Evolutionary conservation across 2,113 vertebrate genomes (phyloP).

Genomic region (Crotalus helleri): DNA sequence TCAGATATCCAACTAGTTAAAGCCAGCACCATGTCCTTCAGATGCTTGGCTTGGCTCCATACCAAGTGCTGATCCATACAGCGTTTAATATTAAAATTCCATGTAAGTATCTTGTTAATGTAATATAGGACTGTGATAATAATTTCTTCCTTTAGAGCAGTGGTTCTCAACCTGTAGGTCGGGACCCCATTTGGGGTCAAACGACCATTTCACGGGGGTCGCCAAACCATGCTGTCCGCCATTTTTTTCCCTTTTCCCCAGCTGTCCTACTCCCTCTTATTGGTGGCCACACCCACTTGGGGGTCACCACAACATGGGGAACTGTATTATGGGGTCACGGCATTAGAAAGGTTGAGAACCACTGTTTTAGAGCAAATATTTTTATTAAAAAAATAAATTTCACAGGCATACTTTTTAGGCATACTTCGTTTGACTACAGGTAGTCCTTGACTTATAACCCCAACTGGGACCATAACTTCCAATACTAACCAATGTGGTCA

Average conservation of each 20-base stretch:
- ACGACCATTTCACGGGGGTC: too few species aligned
- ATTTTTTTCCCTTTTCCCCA: too few species aligned
- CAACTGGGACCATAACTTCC: not conserved
- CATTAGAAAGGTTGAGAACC: too few species aligned
- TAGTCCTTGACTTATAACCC: not conserved
- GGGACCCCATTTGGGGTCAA: too few species aligned
- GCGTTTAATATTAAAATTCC: not conserved
- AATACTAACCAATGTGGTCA: not conserved
- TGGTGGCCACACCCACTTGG: too few species aligned
- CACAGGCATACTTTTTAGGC: not conserved
- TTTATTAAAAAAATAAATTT: not conserved
- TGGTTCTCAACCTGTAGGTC: too few species aligned
- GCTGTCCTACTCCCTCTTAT: too few species aligned
- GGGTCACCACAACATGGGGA: too few species aligned
- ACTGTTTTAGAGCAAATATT: not conserved
- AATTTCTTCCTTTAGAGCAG: not conserved
- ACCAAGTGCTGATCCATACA: not conserved
- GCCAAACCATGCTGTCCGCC: too few species aligned
- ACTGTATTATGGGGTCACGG: too few species aligned
- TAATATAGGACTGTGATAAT: not conserved
- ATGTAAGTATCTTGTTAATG: not conserved
- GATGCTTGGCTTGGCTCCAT: not conserved
- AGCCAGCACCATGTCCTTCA: not conserved
- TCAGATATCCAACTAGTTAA: not conserved
- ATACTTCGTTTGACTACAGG: not conserved